Conservation (phyloP, 35 echinoderm and acorn worm genomes). For the Patiria miniata region DNA sequence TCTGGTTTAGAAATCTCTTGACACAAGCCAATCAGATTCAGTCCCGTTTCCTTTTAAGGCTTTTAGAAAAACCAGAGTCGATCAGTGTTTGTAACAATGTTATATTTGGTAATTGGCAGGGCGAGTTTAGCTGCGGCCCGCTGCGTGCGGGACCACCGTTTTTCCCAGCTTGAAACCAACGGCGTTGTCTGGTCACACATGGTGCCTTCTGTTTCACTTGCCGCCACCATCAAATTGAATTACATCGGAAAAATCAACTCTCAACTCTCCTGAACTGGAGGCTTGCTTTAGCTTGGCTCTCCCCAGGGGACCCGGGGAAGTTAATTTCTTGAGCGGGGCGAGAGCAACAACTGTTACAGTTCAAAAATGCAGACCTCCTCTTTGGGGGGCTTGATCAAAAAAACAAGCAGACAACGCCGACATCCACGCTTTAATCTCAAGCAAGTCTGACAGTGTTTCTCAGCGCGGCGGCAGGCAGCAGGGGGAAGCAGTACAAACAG, state of each 20-base stretch:
- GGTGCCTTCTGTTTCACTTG: constrained; percentile 35
- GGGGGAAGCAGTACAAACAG: constrained; percentile 1
- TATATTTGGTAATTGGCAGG: constrained; percentile 29
- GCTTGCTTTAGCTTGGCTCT: constrained; percentile 1
- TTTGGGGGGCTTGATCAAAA: constrained; percentile 29
- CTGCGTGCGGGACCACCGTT: background rate
- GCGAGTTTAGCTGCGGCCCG: background rate
- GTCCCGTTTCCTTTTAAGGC: too few species aligned
- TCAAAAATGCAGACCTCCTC: constrained; percentile 1
- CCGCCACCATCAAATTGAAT: constrained; percentile 40
- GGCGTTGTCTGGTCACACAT: constrained; percentile 11
- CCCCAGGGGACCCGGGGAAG: constrained; percentile 7
- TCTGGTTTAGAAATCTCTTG: too few species aligned
- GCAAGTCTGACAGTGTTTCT: constrained; percentile 7
- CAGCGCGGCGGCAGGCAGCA: background rate
- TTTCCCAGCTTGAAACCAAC: constrained; percentile 18
- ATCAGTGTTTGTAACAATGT: constrained; percentile 5
- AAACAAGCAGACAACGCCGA: constrained; percentile 7
- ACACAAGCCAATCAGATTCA: too few species aligned
- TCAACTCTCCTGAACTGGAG: background rate
- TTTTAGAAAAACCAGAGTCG: too few species aligned
- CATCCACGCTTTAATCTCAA: constrained; percentile 7
- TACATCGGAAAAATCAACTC: constrained; percentile 27
- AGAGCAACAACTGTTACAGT: constrained; percentile 38
- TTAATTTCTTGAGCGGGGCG: constrained; percentile 2